phyloP scores from a whole-genome alignment of 2,888 invertebrate species.

The Trachelus troglodyta region DNA sequence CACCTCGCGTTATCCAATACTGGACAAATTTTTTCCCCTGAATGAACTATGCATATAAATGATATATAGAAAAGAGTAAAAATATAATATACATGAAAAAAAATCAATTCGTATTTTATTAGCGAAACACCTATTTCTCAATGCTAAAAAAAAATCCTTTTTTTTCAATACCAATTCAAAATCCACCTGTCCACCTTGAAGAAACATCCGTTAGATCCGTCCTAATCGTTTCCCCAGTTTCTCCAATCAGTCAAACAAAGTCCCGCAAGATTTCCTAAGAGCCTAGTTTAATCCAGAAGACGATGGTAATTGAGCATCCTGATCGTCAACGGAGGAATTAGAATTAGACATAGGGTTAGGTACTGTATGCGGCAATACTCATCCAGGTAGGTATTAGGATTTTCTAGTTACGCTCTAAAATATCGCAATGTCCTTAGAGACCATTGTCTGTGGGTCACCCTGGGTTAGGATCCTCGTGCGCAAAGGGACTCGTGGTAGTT shows the following conservation, averaged over 20 bases:
- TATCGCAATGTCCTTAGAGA: slow-evolving; percentile 55
- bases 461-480: slow-evolving; percentile 14
- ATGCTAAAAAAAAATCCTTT: background rate
- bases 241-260: background rate
- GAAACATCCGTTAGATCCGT: slow-evolving; percentile 19
- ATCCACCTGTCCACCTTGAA: slow-evolving; percentile 24
- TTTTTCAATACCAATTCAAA: background rate
- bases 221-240: slow-evolving; percentile 27
- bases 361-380: slow-evolving; percentile 8
- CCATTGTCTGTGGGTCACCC: slow-evolving; percentile 37
- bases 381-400: slow-evolving; percentile 34
- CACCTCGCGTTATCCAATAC: background rate
- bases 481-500: slow-evolving; percentile 10
- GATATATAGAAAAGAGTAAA: background rate
- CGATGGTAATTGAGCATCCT: background rate
- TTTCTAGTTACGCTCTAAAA: slow-evolving; percentile 51
- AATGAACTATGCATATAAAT: slow-evolving; percentile 12
- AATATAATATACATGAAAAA: slow-evolving; percentile 7
- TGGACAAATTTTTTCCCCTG: slow-evolving; percentile 1
- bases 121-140: background rate
- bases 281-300: background rate
- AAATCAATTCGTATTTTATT: background rate
- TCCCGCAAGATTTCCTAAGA: background rate
- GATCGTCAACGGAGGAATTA: background rate
- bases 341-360: background rate